These are phyloP conservation scores for Pseudopodoces humilis DNA, from an alignment of 2,113 vertebrate species.

Conservation along the genomic window DNA sequence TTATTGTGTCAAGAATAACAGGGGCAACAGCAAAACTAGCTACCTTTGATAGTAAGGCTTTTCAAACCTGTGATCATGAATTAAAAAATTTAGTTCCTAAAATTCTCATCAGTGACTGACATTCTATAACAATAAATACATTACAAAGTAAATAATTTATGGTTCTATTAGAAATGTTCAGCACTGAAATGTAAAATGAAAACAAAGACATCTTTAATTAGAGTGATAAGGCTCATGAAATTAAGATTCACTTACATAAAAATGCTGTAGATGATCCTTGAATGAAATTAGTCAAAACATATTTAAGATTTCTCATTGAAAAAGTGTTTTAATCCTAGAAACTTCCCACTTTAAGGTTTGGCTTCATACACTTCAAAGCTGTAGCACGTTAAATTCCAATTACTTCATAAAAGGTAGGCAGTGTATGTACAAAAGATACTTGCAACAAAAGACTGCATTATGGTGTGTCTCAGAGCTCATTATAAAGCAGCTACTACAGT, in stretches of 20 bases:
- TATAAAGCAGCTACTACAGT: not conserved
- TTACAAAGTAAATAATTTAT: not conserved
- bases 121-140: not conserved
- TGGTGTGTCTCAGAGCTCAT: conserved; percentile 10
- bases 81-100: not conserved
- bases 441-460: conserved; percentile 25
- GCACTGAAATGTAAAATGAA: conserved; percentile 11
- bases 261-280: not conserved
- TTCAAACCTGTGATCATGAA: not conserved
- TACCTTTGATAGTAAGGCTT: not conserved
- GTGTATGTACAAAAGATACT: not conserved
- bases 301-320: conserved; percentile 7
- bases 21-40: not conserved
- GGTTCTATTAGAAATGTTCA: not conserved
- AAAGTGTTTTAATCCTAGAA: conserved; percentile 23
- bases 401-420: conserved; percentile 42
- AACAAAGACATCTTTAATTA: conserved; percentile 20
- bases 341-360: conserved; percentile 35
- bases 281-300: conserved; percentile 52
- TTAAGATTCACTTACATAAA: not conserved
- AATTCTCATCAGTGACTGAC: not conserved
- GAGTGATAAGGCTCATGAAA: not conserved
- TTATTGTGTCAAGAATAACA: not conserved
- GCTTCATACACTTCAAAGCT: conserved; percentile 17
- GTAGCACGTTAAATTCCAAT: not conserved